Evolutionary conservation across 1,140 invertebrate species (phyloP).

Genomic region (Drosophila nikananu): DNA sequence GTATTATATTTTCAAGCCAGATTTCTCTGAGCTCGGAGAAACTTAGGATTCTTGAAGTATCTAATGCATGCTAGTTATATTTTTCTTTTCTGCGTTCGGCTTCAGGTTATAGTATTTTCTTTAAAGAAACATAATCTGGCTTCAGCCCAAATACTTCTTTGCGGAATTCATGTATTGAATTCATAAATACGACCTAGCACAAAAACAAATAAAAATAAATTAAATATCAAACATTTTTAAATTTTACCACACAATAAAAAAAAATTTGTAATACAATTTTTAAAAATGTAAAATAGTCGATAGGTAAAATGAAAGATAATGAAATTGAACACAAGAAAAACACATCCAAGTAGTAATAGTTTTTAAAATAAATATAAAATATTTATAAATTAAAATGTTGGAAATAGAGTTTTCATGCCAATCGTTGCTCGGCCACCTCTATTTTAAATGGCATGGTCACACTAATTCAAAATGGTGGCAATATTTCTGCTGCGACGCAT

Average conservation of each 20-base stretch:
- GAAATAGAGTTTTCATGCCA: neutral
- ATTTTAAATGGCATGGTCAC: neutral
- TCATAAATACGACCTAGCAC: neutral
- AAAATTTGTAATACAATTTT: neutral
- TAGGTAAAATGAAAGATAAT: neutral
- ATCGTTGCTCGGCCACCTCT: neutral
- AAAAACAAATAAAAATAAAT: no score
- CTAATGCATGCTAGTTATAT: neutral
- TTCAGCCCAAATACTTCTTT: no score
- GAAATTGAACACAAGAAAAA: neutral
- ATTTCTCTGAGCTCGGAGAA: neutral
- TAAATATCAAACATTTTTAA: neutral
- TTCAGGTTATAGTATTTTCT: neutral
- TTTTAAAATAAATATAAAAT: neutral
- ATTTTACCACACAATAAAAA: no score
- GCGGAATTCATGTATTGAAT: neutral
- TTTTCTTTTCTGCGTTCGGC: neutral
- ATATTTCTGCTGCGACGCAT: slow-evolving; percentile 63
- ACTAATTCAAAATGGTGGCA: slow-evolving; percentile 71
- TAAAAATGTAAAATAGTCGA: neutral
- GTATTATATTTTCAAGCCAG: neutral
- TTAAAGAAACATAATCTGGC: neutral
- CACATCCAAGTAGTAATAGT: neutral
- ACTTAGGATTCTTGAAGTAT: neutral
- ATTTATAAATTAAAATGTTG: neutral